phyloP scores from a whole-genome alignment of 2,797 vertebrate genomes.

The Xenopus petersii region DNA sequence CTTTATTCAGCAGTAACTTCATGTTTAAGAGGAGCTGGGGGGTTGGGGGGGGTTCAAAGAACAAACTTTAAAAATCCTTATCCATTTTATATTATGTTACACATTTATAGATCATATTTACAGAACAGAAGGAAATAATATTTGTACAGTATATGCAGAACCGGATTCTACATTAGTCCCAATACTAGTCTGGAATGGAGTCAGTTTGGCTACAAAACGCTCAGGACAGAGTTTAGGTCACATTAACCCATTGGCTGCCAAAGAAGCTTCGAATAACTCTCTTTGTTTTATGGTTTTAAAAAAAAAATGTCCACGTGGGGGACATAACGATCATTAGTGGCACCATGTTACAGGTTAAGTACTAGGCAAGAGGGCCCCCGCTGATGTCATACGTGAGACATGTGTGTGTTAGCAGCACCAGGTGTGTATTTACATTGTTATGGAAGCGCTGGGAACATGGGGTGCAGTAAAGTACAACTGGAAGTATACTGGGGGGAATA shows the following conservation, averaged over 20 bases:
- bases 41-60: not conserved
- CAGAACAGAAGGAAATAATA: conserved; percentile 58
- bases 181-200: conserved; percentile 53
- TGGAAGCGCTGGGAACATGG: not conserved
- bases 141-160: conserved; percentile 70
- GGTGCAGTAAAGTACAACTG: too few species aligned
- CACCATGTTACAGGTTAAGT: too few species aligned
- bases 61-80: conserved; percentile 69
- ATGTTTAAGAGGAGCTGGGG: not conserved
- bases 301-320: too few species aligned
- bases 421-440: conserved; percentile 17
- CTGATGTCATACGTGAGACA: conserved; percentile 1
- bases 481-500: not conserved
- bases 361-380: not conserved
- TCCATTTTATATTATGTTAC: conserved; percentile 85
- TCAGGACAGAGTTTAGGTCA: conserved; percentile 15
- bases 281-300: too few species aligned
- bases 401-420: conserved; percentile 34
- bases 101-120: conserved; percentile 82
- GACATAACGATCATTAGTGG: too few species aligned
- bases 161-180: conserved; percentile 46
- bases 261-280: not conserved
- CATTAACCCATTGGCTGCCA: conserved; percentile 16
- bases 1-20: conserved; percentile 42
- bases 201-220: conserved; percentile 38